phyloP scores from a whole-genome alignment of 2,888 invertebrate genomes.

The Hirtodrosophila confusa region DNA sequence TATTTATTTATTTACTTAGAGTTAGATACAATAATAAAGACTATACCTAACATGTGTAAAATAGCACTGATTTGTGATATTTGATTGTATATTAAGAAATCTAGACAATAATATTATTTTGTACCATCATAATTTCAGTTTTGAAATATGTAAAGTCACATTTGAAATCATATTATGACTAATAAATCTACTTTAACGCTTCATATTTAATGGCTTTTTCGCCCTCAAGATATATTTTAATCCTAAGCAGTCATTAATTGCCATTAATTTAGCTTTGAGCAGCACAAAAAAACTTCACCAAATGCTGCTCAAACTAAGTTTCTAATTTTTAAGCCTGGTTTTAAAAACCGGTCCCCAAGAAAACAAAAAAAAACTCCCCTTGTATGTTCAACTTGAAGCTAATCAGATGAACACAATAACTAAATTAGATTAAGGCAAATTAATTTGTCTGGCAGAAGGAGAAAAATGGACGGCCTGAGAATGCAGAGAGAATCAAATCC shows the following conservation, averaged over 20 bases:
- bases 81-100: too few relatives aligned
- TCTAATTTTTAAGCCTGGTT: conserved; percentile 1
- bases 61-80: too few relatives aligned
- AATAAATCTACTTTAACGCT: not conserved
- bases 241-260: conserved; percentile 26
- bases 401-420: conserved; percentile 63
- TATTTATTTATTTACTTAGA: too few relatives aligned
- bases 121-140: too few relatives aligned
- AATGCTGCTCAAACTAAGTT: not conserved
- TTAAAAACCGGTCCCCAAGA: conserved; percentile 13
- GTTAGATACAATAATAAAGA: too few relatives aligned
- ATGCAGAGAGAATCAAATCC: conserved; percentile 7
- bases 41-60: too few relatives aligned
- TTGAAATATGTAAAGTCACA: too few relatives aligned
- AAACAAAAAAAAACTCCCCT: not conserved
- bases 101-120: too few relatives aligned
- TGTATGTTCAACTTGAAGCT: conserved; percentile 18
- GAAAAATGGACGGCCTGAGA: conserved; percentile 1
- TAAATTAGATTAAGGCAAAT: conserved; percentile 63
- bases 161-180: too few relatives aligned
- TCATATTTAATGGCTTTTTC: conserved; percentile 7
- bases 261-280: conserved; percentile 7
- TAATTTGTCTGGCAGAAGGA: conserved; percentile 51
- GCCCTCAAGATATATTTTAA: conserved; percentile 16
- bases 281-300: not conserved